Conservation (phyloP, 2,113 vertebrate genomes). For the Bungarus multicinctus region DNA sequence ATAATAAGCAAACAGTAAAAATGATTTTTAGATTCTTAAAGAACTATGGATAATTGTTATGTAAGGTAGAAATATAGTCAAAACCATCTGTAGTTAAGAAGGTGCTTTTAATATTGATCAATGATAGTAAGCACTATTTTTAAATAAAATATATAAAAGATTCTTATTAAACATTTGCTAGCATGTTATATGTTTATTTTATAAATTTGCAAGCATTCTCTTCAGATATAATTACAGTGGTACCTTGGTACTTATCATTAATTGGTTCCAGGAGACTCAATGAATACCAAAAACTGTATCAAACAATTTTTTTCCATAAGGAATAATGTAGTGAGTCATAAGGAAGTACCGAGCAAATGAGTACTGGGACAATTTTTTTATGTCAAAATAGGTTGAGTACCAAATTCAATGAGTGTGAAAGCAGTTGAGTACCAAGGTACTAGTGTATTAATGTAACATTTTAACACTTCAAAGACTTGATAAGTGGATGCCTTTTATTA, state of each 20-base stretch:
- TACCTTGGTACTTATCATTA: neutral
- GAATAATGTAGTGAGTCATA: neutral
- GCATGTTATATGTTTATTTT: constrained; percentile 1
- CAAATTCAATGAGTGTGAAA: neutral
- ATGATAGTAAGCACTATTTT: neutral
- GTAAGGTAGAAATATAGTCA: neutral
- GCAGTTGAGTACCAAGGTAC: neutral
- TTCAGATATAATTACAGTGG: constrained; percentile 34
- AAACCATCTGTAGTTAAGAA: neutral
- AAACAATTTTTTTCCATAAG: neutral
- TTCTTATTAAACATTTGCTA: neutral
- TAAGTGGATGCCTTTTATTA: neutral
- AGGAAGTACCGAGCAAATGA: neutral
- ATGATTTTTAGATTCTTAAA: neutral
- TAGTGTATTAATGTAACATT: neutral
- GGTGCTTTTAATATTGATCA: constrained; percentile 33
- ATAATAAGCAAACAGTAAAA: neutral
- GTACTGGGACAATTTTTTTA: neutral
- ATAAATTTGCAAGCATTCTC: constrained; percentile 35
- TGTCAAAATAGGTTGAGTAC: neutral
- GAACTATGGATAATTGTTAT: constrained; percentile 9
- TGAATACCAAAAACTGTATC: neutral
- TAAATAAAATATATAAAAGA: constrained; percentile 32
- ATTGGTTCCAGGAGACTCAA: neutral
- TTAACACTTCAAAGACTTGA: neutral